A percentile compares a stretch with the other conserved stretches of the same genome.
Conservation (phyloP, 30 jellyfish, hydroid and myxozoan species). For the Cassiopea xamachana region DNA sequence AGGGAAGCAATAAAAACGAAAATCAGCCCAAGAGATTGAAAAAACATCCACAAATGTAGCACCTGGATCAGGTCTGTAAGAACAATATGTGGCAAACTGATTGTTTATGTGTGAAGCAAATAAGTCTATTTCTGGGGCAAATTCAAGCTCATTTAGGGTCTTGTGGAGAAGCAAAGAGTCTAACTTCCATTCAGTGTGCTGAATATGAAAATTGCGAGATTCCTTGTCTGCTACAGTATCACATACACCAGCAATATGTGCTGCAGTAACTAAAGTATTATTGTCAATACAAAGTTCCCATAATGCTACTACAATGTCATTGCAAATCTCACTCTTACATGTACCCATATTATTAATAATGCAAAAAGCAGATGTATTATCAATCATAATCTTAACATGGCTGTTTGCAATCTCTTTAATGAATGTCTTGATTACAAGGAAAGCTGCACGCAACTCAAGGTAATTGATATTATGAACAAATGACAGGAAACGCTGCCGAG, state of each 20-base stretch:
- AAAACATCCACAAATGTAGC: neutral
- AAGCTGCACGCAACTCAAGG: constrained; percentile 28
- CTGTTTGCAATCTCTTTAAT: neutral
- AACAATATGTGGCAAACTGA: neutral
- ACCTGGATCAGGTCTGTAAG: neutral
- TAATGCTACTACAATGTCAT: constrained; percentile 10
- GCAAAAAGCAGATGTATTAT: constrained; percentile 49
- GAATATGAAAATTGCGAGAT: constrained; percentile 23
- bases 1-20: neutral
- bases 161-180: neutral
- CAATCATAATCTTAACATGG: constrained; percentile 39
- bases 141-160: neutral
- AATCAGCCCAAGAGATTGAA: neutral
- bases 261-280: constrained; percentile 32
- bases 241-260: constrained; percentile 48
- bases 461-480: neutral
- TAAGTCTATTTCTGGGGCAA: neutral
- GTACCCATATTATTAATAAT: constrained; percentile 66
- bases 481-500: too few relatives aligned
- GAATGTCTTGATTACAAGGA: constrained; percentile 16
- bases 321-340: constrained; percentile 25
- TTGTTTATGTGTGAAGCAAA: neutral
- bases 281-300: constrained; percentile 32
- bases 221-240: constrained; percentile 50
- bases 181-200: constrained; percentile 54